These are phyloP conservation scores for Valencia hispanica DNA, from an alignment of 2,797 vertebrate species.

Conservation along the genomic window DNA sequence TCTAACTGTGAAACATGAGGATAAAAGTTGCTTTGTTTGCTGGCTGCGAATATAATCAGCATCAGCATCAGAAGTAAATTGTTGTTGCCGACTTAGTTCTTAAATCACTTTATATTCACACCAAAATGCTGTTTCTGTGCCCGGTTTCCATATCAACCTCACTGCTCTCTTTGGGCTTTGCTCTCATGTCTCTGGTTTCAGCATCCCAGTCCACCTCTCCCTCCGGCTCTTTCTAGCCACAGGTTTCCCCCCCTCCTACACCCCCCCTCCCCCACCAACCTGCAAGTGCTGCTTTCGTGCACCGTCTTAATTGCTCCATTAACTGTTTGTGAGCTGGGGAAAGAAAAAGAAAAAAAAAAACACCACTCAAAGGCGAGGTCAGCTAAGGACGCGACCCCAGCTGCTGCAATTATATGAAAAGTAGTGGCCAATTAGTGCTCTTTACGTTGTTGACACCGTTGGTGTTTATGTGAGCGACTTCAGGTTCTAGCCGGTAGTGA, in stretches of 20 bases:
- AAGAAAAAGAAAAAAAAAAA: slow-evolving; percentile 73
- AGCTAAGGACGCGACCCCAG: slow-evolving; percentile 72
- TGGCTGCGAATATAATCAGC: not conserved
- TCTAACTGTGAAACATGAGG: not conserved
- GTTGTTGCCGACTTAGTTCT: not conserved
- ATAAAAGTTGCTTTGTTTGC: slow-evolving; percentile 6
- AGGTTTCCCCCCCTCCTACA: slow-evolving; percentile 35
- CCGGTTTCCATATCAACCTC: slow-evolving; percentile 26
- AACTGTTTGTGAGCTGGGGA: slow-evolving; percentile 76
- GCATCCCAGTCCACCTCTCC: slow-evolving; percentile 40
- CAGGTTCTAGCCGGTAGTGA: slow-evolving; percentile 77
- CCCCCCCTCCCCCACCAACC: no score
- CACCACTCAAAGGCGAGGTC: slow-evolving; percentile 80
- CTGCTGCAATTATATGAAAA: slow-evolving; percentile 80
- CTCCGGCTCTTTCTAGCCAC: slow-evolving; percentile 56
- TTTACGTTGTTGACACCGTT: slow-evolving; percentile 78
- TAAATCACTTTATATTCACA: slow-evolving; percentile 2
- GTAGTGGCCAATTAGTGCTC: slow-evolving; percentile 81
- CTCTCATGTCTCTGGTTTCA: slow-evolving; percentile 35
- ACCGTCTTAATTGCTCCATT: slow-evolving; percentile 79
- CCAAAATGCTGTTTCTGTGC: not conserved
- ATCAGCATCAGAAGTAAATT: not conserved
- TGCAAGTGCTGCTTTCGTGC: slow-evolving; percentile 70
- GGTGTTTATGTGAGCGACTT: slow-evolving; percentile 78
- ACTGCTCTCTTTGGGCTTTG: slow-evolving; percentile 11